Evolutionary conservation across 2,888 invertebrate genomes (phyloP), one percentile per base, ranked within the genome.

Genomic region (Achlya flavicornis): DNA sequence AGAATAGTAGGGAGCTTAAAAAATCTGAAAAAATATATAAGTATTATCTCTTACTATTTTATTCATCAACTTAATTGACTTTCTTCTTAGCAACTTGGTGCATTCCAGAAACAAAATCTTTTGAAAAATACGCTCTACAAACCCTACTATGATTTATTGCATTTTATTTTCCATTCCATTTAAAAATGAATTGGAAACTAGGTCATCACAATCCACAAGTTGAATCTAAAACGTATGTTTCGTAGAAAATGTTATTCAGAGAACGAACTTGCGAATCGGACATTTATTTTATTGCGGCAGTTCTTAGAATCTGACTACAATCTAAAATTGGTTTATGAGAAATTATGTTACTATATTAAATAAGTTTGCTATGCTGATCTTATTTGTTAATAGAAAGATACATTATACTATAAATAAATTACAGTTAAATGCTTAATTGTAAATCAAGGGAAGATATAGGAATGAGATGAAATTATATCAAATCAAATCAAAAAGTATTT

Each of bases 221-320:
- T 76, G 73, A 81, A 74, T 75, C 70, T 69, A 67, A 72, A 72
- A 53, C 73, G 74, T 72, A 69, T 73, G 76, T 73, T 72, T 71
- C 63, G 69, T 53, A 53, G 53, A 53, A 53, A 53, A 19, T 53
- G 53, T 53, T 53, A 53, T 53, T 46, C 46, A 19, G 53, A 19
- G n/a, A 53, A 53, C 10, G 10, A 19, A 19, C 53, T 3, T 10
- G 19, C 19, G 53, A 19, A 16, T 53, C 10, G 19, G 19, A 53
- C 16, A 19, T 53, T 10, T 19, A 19, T 19, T 53, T 19, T 53
- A 53, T 53, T 48, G 7, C 16, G 48, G 14, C 16, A 16, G 48
- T 48, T 48, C 48, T 48, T 53, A n/a, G 53, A 53, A 53, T 53
- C 53, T 53, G 53, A 53, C 48, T 48, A 4, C 16, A 16, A n/a